Evolutionary conservation across 2,113 vertebrate genomes (phyloP).

Genomic region (Salvelinus alpinus): DNA sequence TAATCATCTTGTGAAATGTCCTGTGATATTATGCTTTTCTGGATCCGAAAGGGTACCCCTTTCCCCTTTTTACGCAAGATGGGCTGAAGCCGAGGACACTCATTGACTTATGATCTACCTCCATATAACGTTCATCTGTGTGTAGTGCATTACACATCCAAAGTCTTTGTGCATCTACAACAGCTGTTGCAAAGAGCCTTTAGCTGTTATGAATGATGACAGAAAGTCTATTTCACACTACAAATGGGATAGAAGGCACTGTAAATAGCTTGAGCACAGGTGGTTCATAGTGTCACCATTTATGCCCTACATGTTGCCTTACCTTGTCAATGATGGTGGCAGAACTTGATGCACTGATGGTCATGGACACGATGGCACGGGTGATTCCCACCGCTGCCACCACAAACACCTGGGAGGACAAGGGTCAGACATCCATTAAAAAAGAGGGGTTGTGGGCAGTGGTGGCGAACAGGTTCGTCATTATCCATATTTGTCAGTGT

Average conservation of each 20-base stretch:
- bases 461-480: no score
- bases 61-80: no score
- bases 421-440: no score
- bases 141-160: neutral
- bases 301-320: conserved; percentile 33
- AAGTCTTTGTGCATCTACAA: neutral
- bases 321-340: conserved; percentile 98
- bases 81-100: no score
- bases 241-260: neutral
- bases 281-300: neutral
- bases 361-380: conserved; percentile 96
- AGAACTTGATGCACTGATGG: conserved; percentile 89
- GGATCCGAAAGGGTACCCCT: no score
- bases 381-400: conserved; percentile 95
- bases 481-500: no score
- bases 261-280: neutral
- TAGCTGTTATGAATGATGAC: neutral
- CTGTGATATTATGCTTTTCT: no score
- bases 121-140: no score
- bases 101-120: no score
- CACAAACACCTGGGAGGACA: conserved; percentile 85
- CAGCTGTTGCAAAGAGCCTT: neutral
- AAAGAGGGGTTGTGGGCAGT: neutral
- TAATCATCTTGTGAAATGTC: no score
- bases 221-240: neutral